Conservation (phyloP, 2,113 vertebrate species). For the Misgurnus mizolepis region DNA sequence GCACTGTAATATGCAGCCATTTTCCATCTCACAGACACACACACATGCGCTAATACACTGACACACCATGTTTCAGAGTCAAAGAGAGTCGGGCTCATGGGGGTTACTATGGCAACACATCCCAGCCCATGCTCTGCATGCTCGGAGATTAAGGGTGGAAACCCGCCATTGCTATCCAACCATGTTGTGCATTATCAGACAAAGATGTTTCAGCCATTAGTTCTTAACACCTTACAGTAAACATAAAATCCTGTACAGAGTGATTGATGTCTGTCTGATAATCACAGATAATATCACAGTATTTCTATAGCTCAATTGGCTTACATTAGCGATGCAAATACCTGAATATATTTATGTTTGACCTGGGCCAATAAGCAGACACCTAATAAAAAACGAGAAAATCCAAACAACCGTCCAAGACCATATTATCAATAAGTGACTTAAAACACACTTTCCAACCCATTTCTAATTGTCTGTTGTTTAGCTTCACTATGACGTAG, state of each 20-base stretch:
- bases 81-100: constrained; percentile 61
- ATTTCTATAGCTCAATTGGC: too few species aligned
- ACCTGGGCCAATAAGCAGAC: too few species aligned
- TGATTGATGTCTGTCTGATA: too few species aligned
- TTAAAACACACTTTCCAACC: background rate
- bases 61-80: constrained; percentile 63
- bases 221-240: background rate
- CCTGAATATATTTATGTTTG: too few species aligned
- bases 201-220: background rate
- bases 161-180: background rate
- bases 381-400: background rate
- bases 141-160: constrained; percentile 51
- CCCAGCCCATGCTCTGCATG: constrained; percentile 72
- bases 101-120: constrained; percentile 78
- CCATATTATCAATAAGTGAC: background rate
- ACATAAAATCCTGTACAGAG: too few species aligned
- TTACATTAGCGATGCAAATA: too few species aligned
- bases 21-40: constrained; percentile 45
- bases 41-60: constrained; percentile 36
- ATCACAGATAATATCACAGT: background rate
- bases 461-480: background rate
- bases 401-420: background rate
- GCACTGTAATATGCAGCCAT: constrained; percentile 29
- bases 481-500: too few species aligned
- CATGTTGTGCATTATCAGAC: background rate